Evolutionary conservation across 2,113 vertebrate genomes (phyloP).

Genomic region (Chinchilla lanigera): DNA sequence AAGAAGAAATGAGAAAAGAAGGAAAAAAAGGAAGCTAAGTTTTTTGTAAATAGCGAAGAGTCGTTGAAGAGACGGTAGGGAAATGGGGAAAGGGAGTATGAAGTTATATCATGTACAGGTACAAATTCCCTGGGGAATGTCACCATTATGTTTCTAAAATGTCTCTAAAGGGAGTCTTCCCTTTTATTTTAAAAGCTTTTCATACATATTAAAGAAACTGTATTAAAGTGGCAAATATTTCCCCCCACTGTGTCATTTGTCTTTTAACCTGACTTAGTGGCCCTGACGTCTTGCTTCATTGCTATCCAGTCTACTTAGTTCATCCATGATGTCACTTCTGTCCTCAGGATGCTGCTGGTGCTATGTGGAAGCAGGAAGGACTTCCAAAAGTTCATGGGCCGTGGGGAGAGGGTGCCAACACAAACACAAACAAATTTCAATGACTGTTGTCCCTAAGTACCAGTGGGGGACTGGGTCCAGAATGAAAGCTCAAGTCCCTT

Average conservation of each 20-base stretch:
- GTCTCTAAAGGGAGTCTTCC: not conserved
- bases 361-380: not conserved
- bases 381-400: too few relatives aligned
- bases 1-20: not conserved
- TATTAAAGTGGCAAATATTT: not conserved
- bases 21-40: not conserved
- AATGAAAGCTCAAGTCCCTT: not conserved
- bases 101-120: not conserved
- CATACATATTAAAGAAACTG: not conserved
- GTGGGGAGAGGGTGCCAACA: not conserved
- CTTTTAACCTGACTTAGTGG: not conserved
- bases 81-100: not conserved
- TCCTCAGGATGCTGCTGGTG: not conserved
- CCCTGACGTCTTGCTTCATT: not conserved
- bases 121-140: too few relatives aligned
- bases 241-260: not conserved
- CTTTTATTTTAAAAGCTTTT: not conserved
- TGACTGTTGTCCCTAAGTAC: not conserved
- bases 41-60: not conserved
- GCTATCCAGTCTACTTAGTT: too few relatives aligned
- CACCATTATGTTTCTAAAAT: not conserved
- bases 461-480: not conserved
- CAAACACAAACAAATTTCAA: not conserved
- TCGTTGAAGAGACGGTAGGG: not conserved
- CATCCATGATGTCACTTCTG: not conserved